Conservation (phyloP, 64 coral and sea anemone genomes). For the Platygyra sinensis region DNA sequence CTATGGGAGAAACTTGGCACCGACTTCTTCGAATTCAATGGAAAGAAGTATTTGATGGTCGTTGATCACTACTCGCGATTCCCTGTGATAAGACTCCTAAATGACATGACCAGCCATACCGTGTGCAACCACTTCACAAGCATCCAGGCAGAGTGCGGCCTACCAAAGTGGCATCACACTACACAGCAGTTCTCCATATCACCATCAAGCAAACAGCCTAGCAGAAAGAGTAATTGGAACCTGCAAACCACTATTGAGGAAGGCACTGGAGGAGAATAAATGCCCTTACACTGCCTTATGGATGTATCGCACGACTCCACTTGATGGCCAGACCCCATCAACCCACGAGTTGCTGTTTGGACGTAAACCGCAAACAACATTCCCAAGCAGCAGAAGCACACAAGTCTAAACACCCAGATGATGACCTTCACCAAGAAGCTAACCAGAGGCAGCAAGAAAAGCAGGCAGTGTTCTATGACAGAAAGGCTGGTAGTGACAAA, state of each 20-base stretch:
- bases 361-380: slow-evolving; percentile 15
- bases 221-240: too few species aligned
- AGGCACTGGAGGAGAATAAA: not conserved
- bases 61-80: slow-evolving; percentile 53
- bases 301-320: slow-evolving; percentile 46
- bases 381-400: slow-evolving; percentile 18
- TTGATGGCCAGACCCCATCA: not conserved
- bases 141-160: slow-evolving; percentile 15
- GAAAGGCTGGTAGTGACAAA: slow-evolving; percentile 28
- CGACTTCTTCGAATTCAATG: slow-evolving; percentile 24
- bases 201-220: slow-evolving; percentile 7
- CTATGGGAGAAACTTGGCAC: slow-evolving; percentile 11
- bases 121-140: slow-evolving; percentile 4
- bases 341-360: not conserved
- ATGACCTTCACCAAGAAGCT: slow-evolving; percentile 18
- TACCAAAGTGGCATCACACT: slow-evolving; percentile 37
- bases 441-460: slow-evolving; percentile 19
- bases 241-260: too few species aligned
- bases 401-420: slow-evolving; percentile 40
- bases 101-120: not conserved
- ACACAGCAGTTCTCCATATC: slow-evolving; percentile 42
- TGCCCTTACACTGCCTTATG: slow-evolving; percentile 18
- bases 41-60: slow-evolving; percentile 17
- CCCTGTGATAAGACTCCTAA: slow-evolving; percentile 24
- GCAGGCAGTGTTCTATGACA: slow-evolving; percentile 6